Evolutionary conservation across 2,888 invertebrate genomes (phyloP).

Genomic region (Zelleria hepariella): DNA sequence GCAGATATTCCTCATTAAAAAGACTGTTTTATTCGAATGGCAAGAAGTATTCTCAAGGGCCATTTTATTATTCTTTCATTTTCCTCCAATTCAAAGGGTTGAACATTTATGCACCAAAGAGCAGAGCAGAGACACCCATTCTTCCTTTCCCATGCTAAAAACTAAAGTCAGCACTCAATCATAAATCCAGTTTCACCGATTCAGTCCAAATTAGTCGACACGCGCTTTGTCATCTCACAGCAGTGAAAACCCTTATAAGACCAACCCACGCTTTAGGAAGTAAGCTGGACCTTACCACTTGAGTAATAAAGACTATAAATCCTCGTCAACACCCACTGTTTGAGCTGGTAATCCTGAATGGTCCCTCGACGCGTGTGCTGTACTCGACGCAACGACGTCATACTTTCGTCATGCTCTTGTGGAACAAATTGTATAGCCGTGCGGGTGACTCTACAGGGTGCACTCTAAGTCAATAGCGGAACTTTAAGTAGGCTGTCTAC

Average conservation of each 20-base stretch:
- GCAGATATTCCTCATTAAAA: too few relatives aligned
- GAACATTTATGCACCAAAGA: not conserved
- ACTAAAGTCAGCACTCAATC: constrained; percentile 9
- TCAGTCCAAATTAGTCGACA: constrained; percentile 29
- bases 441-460: constrained; percentile 32
- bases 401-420: constrained; percentile 58
- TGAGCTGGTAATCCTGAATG: constrained; percentile 22
- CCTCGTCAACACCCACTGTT: not conserved
- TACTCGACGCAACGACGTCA: constrained; percentile 47
- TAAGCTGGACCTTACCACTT: not conserved
- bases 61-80: too few relatives aligned
- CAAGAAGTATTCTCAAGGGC: too few relatives aligned
- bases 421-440: constrained; percentile 60
- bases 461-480: too few relatives aligned
- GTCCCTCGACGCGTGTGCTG: constrained; percentile 44
- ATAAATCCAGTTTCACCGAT: constrained; percentile 34
- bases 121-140: not conserved
- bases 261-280: not conserved
- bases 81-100: too few relatives aligned
- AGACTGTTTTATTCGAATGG: too few relatives aligned
- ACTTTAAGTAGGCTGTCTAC: too few relatives aligned
- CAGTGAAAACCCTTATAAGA: too few relatives aligned
- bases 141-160: not conserved
- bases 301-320: constrained; percentile 16
- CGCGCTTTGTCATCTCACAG: not conserved